Percentiles rank a stretch among this genome's conserved stretches.
phyloP scores from a whole-genome alignment of 1,140 invertebrate species.

The Zaprionus vittiger region DNA sequence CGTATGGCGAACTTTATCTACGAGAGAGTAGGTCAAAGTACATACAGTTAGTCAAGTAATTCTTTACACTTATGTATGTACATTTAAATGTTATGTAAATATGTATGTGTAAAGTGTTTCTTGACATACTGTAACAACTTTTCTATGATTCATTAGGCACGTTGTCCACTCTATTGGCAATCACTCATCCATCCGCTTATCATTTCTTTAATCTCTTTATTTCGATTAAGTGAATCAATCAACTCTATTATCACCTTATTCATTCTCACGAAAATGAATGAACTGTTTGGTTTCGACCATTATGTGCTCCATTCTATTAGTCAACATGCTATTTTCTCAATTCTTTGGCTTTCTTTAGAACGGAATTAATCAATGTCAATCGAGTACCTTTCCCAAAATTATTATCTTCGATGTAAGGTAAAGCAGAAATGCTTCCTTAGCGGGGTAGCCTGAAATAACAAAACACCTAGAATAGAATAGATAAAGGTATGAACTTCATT shows the following conservation, averaged over 20 bases:
- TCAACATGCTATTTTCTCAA: background rate
- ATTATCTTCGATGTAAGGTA: background rate
- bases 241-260: background rate
- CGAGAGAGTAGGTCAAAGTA: slow-evolving; percentile 42
- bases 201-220: slow-evolving; percentile 7
- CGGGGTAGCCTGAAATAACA: background rate
- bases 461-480: background rate
- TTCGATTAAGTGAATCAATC: slow-evolving; percentile 11
- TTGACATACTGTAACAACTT: background rate
- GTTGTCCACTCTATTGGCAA: background rate
- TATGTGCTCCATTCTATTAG: slow-evolving; percentile 2
- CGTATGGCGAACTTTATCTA: slow-evolving; percentile 30
- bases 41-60: background rate
- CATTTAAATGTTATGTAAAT: too few relatives aligned
- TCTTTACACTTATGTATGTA: background rate
- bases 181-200: background rate
- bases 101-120: too few relatives aligned
- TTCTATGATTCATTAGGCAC: background rate
- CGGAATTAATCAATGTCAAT: background rate
- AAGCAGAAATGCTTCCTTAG: background rate
- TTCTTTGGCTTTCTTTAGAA: background rate
- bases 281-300: background rate
- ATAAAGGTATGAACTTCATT: background rate
- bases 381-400: background rate
- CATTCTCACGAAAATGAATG: background rate